These are phyloP conservation scores for Phoeniculus purpureus DNA, from an alignment of 2,797 vertebrate genomes.

Conservation along the genomic window DNA sequence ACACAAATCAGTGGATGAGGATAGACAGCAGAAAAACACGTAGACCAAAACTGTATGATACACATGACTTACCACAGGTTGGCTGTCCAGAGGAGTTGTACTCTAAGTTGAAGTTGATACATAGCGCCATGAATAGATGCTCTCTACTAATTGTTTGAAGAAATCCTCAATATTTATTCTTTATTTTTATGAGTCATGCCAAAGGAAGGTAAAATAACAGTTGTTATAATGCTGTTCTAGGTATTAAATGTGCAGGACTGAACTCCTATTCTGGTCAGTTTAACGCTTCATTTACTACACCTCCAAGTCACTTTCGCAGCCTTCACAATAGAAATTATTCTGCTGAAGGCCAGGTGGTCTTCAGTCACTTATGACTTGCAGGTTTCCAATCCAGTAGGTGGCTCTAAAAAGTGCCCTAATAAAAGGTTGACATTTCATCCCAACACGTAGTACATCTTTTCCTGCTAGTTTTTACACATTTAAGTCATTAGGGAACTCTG, in stretches of 20 bases:
- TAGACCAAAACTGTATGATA: background rate
- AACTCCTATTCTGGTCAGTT: background rate
- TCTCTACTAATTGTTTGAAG: background rate
- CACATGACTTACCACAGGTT: background rate
- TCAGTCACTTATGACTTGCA: background rate
- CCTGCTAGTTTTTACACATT: slow-evolving; percentile 13
- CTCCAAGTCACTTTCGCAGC: background rate
- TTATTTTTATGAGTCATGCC: background rate
- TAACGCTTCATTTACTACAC: background rate
- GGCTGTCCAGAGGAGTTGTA: background rate
- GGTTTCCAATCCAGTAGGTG: background rate
- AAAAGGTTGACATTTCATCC: background rate
- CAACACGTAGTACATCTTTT: background rate
- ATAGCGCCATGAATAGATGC: background rate
- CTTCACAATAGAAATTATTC: background rate
- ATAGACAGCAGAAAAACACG: background rate
- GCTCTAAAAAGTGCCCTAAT: background rate
- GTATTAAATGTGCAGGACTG: background rate
- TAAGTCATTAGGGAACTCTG: slow-evolving; percentile 49
- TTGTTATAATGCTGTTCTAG: background rate
- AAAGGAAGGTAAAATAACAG: background rate
- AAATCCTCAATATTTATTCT: background rate
- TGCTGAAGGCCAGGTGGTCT: background rate
- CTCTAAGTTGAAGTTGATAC: background rate
- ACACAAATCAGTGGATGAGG: background rate